Conservation (phyloP, 2,888 invertebrate species). For the Cephus rjabovi region DNA sequence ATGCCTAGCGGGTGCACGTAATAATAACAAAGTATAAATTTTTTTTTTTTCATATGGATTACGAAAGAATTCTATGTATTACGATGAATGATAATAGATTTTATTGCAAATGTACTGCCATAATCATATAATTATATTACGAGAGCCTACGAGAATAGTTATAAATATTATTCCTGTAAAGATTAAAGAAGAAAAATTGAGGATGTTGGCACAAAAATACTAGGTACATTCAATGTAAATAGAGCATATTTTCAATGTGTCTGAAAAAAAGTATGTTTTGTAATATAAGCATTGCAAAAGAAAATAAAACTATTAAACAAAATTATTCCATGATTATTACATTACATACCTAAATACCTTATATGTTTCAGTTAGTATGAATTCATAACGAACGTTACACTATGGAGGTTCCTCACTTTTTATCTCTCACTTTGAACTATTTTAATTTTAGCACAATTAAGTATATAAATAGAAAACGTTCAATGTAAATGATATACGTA, state of each 20-base stretch:
- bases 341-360: no score
- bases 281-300: slow-evolving; percentile 65
- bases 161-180: slow-evolving; percentile 63
- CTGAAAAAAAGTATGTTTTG: slow-evolving; percentile 66
- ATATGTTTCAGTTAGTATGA: no score
- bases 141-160: slow-evolving; percentile 61
- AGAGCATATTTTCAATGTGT: slow-evolving; percentile 67
- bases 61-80: slow-evolving; percentile 15
- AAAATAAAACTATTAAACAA: slow-evolving; percentile 60
- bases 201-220: slow-evolving; percentile 42
- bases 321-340: background rate
- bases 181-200: slow-evolving; percentile 36
- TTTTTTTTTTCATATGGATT: slow-evolving; percentile 40
- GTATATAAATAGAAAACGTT: background rate
- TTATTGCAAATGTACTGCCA: slow-evolving; percentile 67
- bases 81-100: slow-evolving; percentile 49
- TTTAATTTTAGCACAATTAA: background rate
- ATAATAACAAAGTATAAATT: slow-evolving; percentile 41
- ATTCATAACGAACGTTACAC: background rate
- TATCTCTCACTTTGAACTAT: background rate
- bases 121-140: slow-evolving; percentile 58
- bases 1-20: slow-evolving; percentile 52
- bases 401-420: background rate
- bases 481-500: background rate
- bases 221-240: slow-evolving; percentile 64